Conservation (phyloP, 2,113 vertebrate species). For the Psephotus haematonotus region DNA sequence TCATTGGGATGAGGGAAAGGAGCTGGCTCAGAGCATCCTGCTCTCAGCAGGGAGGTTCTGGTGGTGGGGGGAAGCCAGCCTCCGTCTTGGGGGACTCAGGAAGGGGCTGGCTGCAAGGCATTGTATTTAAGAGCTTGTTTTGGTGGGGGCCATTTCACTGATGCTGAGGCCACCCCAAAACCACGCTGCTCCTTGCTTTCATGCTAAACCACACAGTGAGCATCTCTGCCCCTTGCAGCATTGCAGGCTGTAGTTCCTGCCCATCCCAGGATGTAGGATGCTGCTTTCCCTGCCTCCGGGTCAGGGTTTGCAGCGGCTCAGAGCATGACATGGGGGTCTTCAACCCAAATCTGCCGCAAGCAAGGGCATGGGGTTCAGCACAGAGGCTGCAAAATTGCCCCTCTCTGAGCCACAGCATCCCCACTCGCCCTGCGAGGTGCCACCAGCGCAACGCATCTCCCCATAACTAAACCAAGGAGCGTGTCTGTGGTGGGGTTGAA, state of each 20-base stretch:
- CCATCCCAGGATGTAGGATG: accelerated
- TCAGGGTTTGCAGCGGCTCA: neutral
- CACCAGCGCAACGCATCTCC: neutral
- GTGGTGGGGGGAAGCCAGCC: neutral
- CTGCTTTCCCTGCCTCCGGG: neutral
- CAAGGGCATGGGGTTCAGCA: accelerated
- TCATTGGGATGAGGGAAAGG: neutral
- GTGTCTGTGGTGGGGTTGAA: accelerated
- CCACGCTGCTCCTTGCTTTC: neutral
- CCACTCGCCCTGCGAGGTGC: neutral
- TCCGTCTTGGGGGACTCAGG: neutral
- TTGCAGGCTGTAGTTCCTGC: neutral
- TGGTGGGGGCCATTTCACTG: neutral
- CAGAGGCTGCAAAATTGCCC: neutral
- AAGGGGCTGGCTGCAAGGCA: accelerated
- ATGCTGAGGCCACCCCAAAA: neutral
- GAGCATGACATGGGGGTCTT: neutral
- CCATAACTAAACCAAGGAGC: accelerated
- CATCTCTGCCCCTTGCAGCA: neutral
- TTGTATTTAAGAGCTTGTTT: neutral
- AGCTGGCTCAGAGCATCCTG: neutral
- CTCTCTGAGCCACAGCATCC: neutral
- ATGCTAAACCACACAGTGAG: neutral
- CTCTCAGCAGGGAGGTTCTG: neutral
- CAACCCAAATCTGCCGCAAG: neutral